Evolutionary conservation across 2,888 invertebrate genomes (phyloP).

Genomic region (Leuctra nigra): DNA sequence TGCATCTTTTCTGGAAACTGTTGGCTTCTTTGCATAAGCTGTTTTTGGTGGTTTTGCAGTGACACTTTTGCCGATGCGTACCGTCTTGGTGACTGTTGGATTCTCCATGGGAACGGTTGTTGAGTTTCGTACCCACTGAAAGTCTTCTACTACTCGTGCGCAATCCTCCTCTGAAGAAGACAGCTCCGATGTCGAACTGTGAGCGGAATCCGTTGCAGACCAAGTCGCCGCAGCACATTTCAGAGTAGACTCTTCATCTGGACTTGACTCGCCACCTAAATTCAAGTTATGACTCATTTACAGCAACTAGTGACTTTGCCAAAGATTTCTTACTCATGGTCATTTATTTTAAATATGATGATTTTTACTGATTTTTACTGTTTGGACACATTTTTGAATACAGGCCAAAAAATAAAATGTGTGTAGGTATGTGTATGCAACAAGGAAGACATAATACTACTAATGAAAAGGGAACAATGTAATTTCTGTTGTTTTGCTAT

Average conservation of each 20-base stretch:
- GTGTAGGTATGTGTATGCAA: no score
- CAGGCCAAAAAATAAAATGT: no score
- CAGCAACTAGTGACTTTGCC: no score
- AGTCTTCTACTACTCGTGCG: constrained; percentile 43
- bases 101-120: constrained; percentile 13
- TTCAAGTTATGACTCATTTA: not conserved
- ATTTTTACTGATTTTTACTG: no score
- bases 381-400: no score
- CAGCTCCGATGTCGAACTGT: constrained; percentile 38
- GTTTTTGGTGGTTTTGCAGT: constrained; percentile 26
- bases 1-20: constrained; percentile 27
- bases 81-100: no score
- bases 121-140: constrained; percentile 53
- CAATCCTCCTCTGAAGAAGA: constrained; percentile 36
- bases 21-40: constrained; percentile 32
- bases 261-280: constrained; percentile 50
- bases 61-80: not conserved
- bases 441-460: no score
- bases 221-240: constrained; percentile 48
- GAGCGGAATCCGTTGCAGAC: constrained; percentile 42
- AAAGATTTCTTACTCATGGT: no score
- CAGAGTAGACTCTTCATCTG: constrained; percentile 50
- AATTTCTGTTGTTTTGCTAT: no score
- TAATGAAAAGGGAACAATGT: no score
- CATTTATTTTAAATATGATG: no score